These are phyloP conservation scores for Cephus rjabovi DNA, from an alignment of 2,888 invertebrate species.

Conservation along the genomic window DNA sequence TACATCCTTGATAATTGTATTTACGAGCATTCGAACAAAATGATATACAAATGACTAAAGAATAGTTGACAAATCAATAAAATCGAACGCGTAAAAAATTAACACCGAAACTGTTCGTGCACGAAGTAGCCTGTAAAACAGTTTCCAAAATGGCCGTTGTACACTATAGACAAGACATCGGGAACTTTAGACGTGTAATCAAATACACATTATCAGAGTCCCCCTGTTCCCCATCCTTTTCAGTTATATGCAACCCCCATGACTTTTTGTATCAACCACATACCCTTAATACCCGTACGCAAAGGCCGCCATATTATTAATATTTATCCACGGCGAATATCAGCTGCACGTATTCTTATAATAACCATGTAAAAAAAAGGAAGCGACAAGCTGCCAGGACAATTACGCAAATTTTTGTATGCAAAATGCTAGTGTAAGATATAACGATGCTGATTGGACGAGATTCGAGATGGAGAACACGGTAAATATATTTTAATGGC, in stretches of 20 bases:
- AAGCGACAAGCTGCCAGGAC: background rate
- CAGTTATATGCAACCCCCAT: conserved; percentile 13
- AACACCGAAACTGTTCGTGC: background rate
- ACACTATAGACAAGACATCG: conserved; percentile 9
- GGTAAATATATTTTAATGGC: background rate
- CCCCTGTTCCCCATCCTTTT: conserved; percentile 26
- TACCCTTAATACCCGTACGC: conserved; percentile 11
- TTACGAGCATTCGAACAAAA: background rate
- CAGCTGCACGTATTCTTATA: background rate
- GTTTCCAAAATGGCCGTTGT: conserved; percentile 46
- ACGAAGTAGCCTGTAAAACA: background rate
- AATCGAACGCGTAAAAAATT: too few relatives aligned
- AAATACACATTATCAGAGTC: conserved; percentile 59
- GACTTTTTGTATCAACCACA: conserved; percentile 23
- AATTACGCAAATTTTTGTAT: background rate
- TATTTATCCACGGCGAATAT: background rate
- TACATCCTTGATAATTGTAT: background rate
- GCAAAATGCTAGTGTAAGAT: background rate
- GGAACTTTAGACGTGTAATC: conserved; percentile 50
- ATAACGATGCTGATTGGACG: background rate
- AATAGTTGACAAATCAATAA: too few relatives aligned
- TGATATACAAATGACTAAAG: background rate
- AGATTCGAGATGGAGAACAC: background rate
- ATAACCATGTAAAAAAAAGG: background rate
- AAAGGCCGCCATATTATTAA: background rate